phyloP scores from a whole-genome alignment of 2,888 invertebrate genomes.

The Cosmia trapezina region DNA sequence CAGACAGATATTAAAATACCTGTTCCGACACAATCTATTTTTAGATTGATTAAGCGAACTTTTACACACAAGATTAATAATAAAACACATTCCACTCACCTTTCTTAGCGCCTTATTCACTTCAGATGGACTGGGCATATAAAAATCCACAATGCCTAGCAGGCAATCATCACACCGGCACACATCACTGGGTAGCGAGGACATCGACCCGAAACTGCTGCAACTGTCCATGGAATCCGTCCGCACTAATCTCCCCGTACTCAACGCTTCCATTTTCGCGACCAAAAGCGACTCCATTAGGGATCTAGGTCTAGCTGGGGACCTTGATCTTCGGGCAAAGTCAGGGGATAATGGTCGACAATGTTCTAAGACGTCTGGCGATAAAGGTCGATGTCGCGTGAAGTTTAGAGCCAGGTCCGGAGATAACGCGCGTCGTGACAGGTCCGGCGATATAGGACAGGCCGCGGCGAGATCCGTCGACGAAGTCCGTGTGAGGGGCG shows the following conservation, averaged over 20 bases:
- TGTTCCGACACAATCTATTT: not conserved
- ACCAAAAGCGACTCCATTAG: conserved; percentile 95
- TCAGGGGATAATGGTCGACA: conserved; percentile 86
- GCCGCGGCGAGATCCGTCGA: conserved; percentile 81
- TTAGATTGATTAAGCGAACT: not conserved
- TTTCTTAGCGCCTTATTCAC: conserved; percentile 90
- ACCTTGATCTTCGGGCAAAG: conserved; percentile 83
- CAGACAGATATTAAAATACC: not conserved
- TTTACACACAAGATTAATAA: not conserved
- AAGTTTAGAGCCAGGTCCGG: conserved; percentile 83
- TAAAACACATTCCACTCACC: conserved; percentile 82
- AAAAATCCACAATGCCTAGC: conserved; percentile 95
- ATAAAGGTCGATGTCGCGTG: conserved; percentile 79
- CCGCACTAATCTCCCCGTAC: conserved; percentile 91
- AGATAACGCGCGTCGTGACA: conserved; percentile 81
- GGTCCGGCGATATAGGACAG: conserved; percentile 81
- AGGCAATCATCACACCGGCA: conserved; percentile 96
- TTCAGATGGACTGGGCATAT: conserved; percentile 90
- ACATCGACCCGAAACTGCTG: conserved; percentile 93
- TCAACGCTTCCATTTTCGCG: conserved; percentile 95
- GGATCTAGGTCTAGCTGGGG: conserved; percentile 92
- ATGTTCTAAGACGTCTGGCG: conserved; percentile 82
- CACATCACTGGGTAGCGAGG: conserved; percentile 93
- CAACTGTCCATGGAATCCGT: conserved; percentile 95
- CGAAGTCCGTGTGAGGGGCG: conserved; percentile 87